Evolutionary conservation across 2,888 invertebrate species (phyloP).

Genomic region (Scelioninae gen. 2): DNA sequence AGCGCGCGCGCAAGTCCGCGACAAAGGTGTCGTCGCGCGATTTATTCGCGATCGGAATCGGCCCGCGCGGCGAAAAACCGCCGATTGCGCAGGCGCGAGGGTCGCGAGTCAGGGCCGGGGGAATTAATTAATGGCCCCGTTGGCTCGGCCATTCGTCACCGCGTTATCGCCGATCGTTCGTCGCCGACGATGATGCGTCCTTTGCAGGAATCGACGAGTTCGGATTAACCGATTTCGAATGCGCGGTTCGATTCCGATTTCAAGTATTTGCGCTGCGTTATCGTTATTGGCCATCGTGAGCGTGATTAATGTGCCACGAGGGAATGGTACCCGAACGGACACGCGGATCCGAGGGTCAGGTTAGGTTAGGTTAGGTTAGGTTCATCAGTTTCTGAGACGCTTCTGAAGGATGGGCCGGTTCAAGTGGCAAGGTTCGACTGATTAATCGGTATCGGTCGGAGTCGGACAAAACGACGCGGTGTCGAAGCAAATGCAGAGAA

Average conservation of each 20-base stretch:
- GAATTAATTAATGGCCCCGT: constrained; percentile 56
- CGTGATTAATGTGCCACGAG: too few species aligned
- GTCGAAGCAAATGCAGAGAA: too few species aligned
- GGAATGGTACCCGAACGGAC: too few species aligned
- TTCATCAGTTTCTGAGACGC: too few species aligned
- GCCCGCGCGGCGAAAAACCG: constrained; percentile 28
- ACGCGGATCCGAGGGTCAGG: too few species aligned
- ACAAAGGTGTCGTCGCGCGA: constrained; percentile 25
- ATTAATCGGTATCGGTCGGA: too few species aligned
- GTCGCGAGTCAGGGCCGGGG: constrained; percentile 55
- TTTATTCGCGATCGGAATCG: constrained; percentile 46
- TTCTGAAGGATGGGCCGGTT: too few species aligned
- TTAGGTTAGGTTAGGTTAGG: too few species aligned
- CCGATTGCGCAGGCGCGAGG: constrained; percentile 17
- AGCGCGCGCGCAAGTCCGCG: too few species aligned
- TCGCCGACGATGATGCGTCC: constrained; percentile 47
- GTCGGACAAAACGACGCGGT: too few species aligned
- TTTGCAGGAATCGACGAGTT: constrained; percentile 50
- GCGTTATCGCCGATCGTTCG: constrained; percentile 60
- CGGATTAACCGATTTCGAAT: constrained; percentile 32
- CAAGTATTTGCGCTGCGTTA: constrained; percentile 2
- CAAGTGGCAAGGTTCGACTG: too few species aligned
- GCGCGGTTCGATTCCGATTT: neutral
- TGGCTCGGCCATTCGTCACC: constrained; percentile 55
- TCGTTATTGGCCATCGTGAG: too few species aligned